Base-by-base conservation (phyloP, 2,888 invertebrate species). In the Napeogenes sylphis region DNA sequence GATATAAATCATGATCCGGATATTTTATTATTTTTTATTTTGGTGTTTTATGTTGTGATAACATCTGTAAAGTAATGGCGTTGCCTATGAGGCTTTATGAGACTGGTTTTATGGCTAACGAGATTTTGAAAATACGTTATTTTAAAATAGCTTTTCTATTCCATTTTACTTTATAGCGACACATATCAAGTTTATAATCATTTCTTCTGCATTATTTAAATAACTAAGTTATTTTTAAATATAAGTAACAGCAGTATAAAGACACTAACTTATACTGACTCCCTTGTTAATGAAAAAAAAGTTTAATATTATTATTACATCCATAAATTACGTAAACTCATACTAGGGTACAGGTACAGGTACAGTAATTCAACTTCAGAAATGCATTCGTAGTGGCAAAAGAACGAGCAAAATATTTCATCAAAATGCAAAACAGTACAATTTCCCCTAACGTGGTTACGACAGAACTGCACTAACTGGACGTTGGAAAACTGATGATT, bases 381-480 rank as follows among this genome's bases (percentile, higher is more conserved):
- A 65, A 62, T 58, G 63, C 63, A 66, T 67, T 61, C 64, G 63
- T 66, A 68, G 69, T 68, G 65, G 68, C 60, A 62, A 67, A 67
- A 68, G 69, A 71, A 66, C 59, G 63, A 59, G 68, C 64, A 59
- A 68, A 84, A 84, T 83, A 81, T 83, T 83, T 86, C 84, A 86
- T 87, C 80, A 86, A 89, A 88, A 88, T 89, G 87, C 85, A 87
- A 86, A 89, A 82, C 75, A 87, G 86, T 76, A 76, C 82, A 81
- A 82, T 85, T 84, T 80, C 77, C 75, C 73, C 75, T 77, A 73
- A 70, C 70, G 67, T 68, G 71, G 75, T 75, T 76, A 73, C 78
- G 83, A 84, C 86, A 86, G 84, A 85, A 87, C 83, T 80, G 79
- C 82, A 86, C 87, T 87, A 87, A 84, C 86, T 77, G 87, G 85